phyloP scores from a whole-genome alignment of 2,113 vertebrate genomes.

The Gavialis gangeticus region DNA sequence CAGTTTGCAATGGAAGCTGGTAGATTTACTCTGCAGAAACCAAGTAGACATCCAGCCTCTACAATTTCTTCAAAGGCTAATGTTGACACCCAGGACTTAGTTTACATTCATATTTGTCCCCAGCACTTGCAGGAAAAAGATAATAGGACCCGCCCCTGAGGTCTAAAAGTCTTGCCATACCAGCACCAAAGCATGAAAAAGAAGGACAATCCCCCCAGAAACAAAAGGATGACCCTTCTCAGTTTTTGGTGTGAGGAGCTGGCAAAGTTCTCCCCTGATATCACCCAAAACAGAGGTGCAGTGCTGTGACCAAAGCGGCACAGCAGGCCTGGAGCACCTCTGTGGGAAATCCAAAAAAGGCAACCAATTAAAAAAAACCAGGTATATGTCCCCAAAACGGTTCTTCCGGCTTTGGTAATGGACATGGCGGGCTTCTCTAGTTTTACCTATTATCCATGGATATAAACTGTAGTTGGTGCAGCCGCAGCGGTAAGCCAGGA shows the following conservation, averaged over 20 bases:
- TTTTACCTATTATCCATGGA: rapidly evolving
- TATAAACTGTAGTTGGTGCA: neutral
- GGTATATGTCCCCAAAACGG: neutral
- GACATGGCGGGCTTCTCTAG: neutral
- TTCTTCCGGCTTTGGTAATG: neutral
- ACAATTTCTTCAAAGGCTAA: neutral
- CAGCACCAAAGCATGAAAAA: neutral
- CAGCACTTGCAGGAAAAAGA: neutral
- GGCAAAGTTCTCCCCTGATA: too few relatives aligned
- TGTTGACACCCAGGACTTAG: neutral
- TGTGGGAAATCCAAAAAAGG: neutral
- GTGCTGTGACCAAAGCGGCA: neutral
- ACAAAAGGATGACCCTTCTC: too few relatives aligned
- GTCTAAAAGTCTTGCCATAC: neutral
- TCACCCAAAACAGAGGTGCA: neutral
- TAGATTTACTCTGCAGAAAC: neutral
- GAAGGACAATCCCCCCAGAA: too few relatives aligned
- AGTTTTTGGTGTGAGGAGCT: too few relatives aligned
- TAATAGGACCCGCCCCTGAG: neutral
- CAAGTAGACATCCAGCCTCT: neutral
- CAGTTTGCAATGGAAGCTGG: neutral
- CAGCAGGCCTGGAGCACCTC: neutral
- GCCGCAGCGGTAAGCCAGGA: neutral
- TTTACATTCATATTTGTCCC: rapidly evolving
- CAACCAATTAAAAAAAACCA: neutral